These are phyloP conservation scores for Australoheros facetus DNA, from an alignment of 2,797 vertebrate species.

Conservation along the genomic window DNA sequence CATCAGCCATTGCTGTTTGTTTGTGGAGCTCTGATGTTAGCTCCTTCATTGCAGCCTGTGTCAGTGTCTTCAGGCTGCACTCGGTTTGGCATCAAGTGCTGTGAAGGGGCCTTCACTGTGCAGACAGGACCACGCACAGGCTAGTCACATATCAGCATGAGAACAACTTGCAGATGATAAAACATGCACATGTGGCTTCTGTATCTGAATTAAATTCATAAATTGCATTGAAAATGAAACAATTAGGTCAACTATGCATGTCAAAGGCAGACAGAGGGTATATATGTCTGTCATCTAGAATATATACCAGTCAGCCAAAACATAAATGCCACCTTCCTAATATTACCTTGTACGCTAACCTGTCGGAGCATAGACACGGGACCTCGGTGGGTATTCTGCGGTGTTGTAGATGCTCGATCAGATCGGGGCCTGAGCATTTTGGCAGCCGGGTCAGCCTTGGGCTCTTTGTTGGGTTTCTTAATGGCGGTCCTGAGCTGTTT, in stretches of 20 bases:
- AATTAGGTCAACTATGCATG: too few species aligned
- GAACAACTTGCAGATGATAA: constrained; percentile 5
- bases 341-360: too few species aligned
- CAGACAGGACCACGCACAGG: constrained; percentile 14
- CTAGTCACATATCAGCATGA: constrained; percentile 1
- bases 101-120: constrained; percentile 26
- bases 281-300: too few species aligned
- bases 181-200: not conserved
- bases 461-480: too few species aligned
- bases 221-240: not conserved
- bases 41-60: constrained; percentile 18
- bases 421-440: too few species aligned
- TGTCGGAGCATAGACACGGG: too few species aligned
- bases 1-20: constrained; percentile 16
- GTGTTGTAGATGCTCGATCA: too few species aligned
- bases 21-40: not conserved
- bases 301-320: not conserved
- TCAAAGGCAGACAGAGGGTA: too few species aligned
- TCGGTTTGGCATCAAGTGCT: constrained; percentile 13
- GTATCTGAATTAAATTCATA: not conserved
- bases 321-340: not conserved
- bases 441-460: too few species aligned
- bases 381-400: too few species aligned
- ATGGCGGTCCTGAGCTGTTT: too few species aligned
- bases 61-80: constrained; percentile 30